A percentile compares a stretch with the other conserved stretches of the same genome.
phyloP scores from a whole-genome alignment of 2,113 vertebrate species.

The Crotalus horridus region DNA sequence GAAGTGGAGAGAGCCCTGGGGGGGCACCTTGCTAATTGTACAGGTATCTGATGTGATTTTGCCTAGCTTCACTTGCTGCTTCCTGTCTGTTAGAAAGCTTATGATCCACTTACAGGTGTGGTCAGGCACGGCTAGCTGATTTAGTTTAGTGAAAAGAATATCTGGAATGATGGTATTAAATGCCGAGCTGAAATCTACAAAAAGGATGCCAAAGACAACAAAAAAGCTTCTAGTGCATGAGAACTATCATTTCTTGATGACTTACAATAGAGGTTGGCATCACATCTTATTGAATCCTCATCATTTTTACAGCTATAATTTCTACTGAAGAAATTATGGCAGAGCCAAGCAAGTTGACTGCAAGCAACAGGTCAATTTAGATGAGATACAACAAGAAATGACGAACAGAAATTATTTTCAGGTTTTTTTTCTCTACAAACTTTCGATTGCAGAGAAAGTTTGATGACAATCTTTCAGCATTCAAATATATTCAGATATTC shows the following conservation, averaged over 20 bases:
- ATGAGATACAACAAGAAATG: not conserved
- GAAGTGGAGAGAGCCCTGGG: no score
- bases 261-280: not conserved
- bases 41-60: no score
- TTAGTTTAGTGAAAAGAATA: no score
- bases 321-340: not conserved
- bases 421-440: not conserved
- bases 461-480: not conserved
- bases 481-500: not conserved
- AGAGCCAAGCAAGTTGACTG: not conserved
- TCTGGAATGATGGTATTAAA: no score
- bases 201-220: not conserved
- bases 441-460: not conserved
- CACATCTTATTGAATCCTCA: not conserved
- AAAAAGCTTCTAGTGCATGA: not conserved
- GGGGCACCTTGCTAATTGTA: no score
- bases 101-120: no score
- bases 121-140: no score
- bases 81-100: no score
- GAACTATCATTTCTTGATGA: not conserved
- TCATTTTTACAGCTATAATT: not conserved
- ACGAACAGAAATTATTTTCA: not conserved
- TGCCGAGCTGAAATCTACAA: no score
- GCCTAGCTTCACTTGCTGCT: no score
- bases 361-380: not conserved